phyloP scores from a whole-genome alignment of 2,113 vertebrate species.

The Cinclus mexicanus region DNA sequence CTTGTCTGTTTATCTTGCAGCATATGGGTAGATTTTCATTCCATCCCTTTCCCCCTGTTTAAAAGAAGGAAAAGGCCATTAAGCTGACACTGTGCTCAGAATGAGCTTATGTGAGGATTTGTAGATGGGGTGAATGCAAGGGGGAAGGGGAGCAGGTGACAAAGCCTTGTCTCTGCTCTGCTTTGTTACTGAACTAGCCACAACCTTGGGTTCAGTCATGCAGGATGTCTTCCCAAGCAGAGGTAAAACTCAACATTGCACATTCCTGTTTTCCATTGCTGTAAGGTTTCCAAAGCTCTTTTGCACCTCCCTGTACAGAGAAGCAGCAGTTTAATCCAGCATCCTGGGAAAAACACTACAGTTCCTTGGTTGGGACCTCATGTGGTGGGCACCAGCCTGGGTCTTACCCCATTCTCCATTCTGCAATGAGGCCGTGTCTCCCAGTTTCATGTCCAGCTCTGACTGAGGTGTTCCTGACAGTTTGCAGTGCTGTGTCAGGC shows the following conservation, averaged over 20 bases:
- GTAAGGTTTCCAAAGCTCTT: neutral
- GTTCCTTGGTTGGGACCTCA: neutral
- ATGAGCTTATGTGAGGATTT: accelerated
- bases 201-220: neutral
- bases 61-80: neutral
- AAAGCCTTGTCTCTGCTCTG: neutral
- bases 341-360: neutral
- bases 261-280: neutral
- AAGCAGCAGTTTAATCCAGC: neutral
- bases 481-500: neutral
- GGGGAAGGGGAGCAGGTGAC: neutral
- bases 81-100: neutral
- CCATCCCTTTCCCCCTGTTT: neutral
- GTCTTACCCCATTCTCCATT: neutral
- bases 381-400: neutral
- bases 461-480: neutral
- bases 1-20: neutral
- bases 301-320: neutral
- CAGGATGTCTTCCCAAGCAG: neutral
- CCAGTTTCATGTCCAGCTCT: accelerated
- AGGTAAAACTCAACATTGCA: neutral
- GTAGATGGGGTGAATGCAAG: neutral
- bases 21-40: neutral
- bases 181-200: neutral
- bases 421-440: accelerated